Base-by-base conservation (phyloP, 2,113 vertebrate genomes). In the Onychostruthus taczanowskii region DNA sequence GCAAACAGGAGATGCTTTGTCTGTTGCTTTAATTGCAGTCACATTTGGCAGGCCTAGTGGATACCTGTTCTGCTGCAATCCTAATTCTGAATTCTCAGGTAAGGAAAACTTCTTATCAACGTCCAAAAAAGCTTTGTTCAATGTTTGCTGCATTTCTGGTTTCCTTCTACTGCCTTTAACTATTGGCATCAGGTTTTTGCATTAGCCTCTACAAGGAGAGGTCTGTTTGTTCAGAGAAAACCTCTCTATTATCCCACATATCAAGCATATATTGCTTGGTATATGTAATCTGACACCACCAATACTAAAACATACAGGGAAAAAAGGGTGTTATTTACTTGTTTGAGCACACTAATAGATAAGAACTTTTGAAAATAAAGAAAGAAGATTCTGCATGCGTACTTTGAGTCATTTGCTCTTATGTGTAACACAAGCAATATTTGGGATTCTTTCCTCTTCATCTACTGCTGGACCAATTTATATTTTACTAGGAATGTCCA, bases 381-480 rank as follows among this genome's bases (percentile, higher is more conserved):
- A 56, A 84, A 91, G 63, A 81, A 49, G 31, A 81, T 24, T 18
- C 74, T 5, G 3, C 55, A 56, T 47, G 39, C 31, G 46, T 39
- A 19, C 44, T 74, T 83, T 50, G n/a, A 72, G 37, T 74, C 50
- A 93, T 92, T 46, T 43, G 58, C 37, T 58, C 33, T 79, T 47
- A 77, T 7, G 24, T 27, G 39, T 86, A 69, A 20, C 55, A 76
- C 55, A 81, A 92, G 68, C 24, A 95, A 49, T 86, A 70, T 74
- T 61, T 87, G 76, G 33, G 35, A 94, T 85, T 91, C 64, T 95
- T 94, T 84, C 61, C 61, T 91, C 56, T 88, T 93, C 56, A 56
- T 81, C 61, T 91, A 33, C 67, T 85, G 59, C 58, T 88, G 64
- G 83, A 90, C 73, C 52, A 86, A 75, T 80, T 75, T 85, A 35